phyloP scores from a whole-genome alignment of 2,888 invertebrate genomes.

The Scaptomyza cyrtandrae region DNA sequence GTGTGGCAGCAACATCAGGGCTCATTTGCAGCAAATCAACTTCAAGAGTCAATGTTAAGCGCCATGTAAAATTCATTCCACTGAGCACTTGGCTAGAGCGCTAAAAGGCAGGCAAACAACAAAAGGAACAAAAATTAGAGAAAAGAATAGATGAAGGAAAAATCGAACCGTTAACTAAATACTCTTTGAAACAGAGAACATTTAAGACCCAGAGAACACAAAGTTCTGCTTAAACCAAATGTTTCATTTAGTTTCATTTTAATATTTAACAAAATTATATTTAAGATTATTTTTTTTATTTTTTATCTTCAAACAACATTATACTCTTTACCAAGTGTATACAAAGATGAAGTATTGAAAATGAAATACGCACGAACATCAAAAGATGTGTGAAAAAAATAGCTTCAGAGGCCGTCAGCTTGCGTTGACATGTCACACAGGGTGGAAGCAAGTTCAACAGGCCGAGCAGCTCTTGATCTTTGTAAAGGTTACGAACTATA shows the following conservation, averaged over 20 bases:
- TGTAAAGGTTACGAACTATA: slow-evolving; percentile 33
- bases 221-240: no score
- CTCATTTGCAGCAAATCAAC: slow-evolving; percentile 75
- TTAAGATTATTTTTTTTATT: no score
- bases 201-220: no score
- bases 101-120: slow-evolving; percentile 17
- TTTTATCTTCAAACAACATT: no score
- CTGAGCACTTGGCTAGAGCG: slow-evolving; percentile 55
- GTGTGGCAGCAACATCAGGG: slow-evolving; percentile 52
- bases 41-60: slow-evolving; percentile 59
- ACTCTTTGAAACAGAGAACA: neutral
- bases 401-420: slow-evolving; percentile 31
- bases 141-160: neutral
- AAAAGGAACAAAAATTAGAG: slow-evolving; percentile 2
- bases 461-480: slow-evolving; percentile 44
- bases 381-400: slow-evolving; percentile 32
- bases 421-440: slow-evolving; percentile 19
- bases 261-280: no score
- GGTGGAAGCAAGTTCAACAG: slow-evolving; percentile 21
- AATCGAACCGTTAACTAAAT: neutral
- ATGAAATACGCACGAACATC: slow-evolving; percentile 35
- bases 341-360: slow-evolving; percentile 28
- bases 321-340: neutral
- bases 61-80: slow-evolving; percentile 74
- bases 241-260: no score